Percentiles rank a stretch among this genome's conserved stretches.
phyloP scores from a whole-genome alignment of 2,113 vertebrate genomes.

The Zosterops hypoxanthus region DNA sequence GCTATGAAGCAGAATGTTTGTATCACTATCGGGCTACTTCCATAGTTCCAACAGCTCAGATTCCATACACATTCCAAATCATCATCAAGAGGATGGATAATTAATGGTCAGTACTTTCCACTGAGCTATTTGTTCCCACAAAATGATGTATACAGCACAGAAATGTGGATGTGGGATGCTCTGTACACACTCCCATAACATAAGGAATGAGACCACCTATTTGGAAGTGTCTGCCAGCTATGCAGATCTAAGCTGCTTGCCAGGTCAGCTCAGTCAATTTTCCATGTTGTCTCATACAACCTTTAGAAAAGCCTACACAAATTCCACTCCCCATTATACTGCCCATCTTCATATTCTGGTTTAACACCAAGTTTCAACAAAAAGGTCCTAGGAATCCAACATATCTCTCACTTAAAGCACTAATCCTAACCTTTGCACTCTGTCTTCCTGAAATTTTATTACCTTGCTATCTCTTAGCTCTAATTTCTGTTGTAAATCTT shows the following conservation, averaged over 20 bases:
- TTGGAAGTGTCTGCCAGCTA: background rate
- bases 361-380: background rate
- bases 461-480: background rate
- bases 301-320: background rate
- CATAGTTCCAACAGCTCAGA: background rate
- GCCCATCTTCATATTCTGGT: background rate
- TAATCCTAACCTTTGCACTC: background rate
- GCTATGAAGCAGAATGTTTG: background rate
- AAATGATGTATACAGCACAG: background rate
- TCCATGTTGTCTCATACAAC: background rate
- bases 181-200: background rate
- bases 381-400: background rate
- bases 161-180: background rate
- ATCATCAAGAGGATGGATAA: background rate
- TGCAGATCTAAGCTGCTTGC: background rate
- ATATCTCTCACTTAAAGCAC: background rate
- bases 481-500: background rate
- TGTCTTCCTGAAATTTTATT: background rate
- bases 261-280: background rate
- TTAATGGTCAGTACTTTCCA: background rate
- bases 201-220: background rate
- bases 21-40: background rate
- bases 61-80: background rate
- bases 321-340: background rate
- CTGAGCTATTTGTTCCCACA: background rate